Base-by-base conservation (phyloP, 1,140 invertebrate species). In the Ips nitidus region DNA sequence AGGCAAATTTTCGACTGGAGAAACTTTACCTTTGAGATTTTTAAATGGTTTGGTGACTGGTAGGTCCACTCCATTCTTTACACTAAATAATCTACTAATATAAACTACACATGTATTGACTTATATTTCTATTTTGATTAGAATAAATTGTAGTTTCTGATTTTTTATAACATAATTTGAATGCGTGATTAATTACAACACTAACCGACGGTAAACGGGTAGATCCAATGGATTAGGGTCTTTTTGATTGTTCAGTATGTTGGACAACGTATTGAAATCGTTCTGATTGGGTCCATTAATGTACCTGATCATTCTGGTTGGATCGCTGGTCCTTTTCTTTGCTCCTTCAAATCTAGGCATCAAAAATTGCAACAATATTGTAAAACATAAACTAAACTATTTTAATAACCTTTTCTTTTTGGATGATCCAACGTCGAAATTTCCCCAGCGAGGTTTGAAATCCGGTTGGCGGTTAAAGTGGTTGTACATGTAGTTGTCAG, bases 191-290 rank as follows among this genome's bases (percentile, higher is more conserved):
- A 22, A 22, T 73, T 73, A 73, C 52, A 73, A 67, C 42, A 73
- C 45, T 45, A 67, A 37, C 3, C 71, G 67, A 57, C 73, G 79
- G 68, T 78, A 78, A 41, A 79, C 59, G 5, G 79, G 76, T 22
- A 76, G 58, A 60, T 77, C 76, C 2, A 55, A 5, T 1, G 41
- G 41, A 8, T 57, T 50, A 4, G 73, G 67, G 52, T 79, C 77
- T 62, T 74, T 74, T 50, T 78, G 76, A 42, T 76, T 76, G 47
- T 73, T 77, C 43, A 78, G 59, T 2, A 80, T 73, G 52, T 77
- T 76, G 39, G 76, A 75, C 5, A 80, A 60, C 1, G 76, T 77
- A 58, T 80, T 76, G 63, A 75, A 79, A 55, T 80, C 77, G 56
- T 77, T 76, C 43, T 75, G 73, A 52, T 70, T 73, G 4, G 79